Base-by-base conservation (phyloP, 2,888 invertebrate genomes). In the Cyaniris semiargus region DNA sequence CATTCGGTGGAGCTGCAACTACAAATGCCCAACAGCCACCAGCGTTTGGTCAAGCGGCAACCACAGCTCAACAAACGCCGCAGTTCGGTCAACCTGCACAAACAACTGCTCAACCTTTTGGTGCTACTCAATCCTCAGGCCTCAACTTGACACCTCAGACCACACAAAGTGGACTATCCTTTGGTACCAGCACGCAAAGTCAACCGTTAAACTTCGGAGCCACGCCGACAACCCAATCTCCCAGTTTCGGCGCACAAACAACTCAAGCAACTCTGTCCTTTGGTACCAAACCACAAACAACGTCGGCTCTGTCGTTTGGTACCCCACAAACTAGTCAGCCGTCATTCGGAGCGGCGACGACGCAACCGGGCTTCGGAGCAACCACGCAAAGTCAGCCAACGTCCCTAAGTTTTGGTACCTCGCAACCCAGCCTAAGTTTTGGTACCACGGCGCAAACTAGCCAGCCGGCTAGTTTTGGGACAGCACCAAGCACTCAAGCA, bases 1-100 rank as follows among this genome's bases (percentile, higher is more conserved):
- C 77, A 0, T 81, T 82, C 21, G 81, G 81, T 31, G 79, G 78
- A 76, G 38, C 80, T 13, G 78, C 31, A 56, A 66, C 71, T 70
- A 31, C 75, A 77, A 76, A 48, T 53, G 27, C 72, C 56, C 77
- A 72, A 60, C 79, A 27, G 44, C 56, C 76, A 27, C 76, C 76
- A 76, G 58, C 70, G 18, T 79, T 79, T 31, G 78, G 81, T 34
- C 80, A 79, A 77, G 10, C 79, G 23, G 79, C 78, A 70, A 48
- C 76, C 78, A 72, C 72, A 56, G 48, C 76, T 38, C 76, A 72
- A 70, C 78, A 23, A 70, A 66, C 76, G 15, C 77, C 77, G 77
- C 58, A 70, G 27, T 79, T 79, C 53, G 79, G 79, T 3, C 60
- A 75, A n/a, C 34, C 76, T 10, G 38, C 76, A 0, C 56, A 71